A percentile compares a stretch with the other conserved stretches of the same genome.
phyloP scores from a whole-genome alignment of 2,888 invertebrate species.

The Argyresthia albistria region DNA sequence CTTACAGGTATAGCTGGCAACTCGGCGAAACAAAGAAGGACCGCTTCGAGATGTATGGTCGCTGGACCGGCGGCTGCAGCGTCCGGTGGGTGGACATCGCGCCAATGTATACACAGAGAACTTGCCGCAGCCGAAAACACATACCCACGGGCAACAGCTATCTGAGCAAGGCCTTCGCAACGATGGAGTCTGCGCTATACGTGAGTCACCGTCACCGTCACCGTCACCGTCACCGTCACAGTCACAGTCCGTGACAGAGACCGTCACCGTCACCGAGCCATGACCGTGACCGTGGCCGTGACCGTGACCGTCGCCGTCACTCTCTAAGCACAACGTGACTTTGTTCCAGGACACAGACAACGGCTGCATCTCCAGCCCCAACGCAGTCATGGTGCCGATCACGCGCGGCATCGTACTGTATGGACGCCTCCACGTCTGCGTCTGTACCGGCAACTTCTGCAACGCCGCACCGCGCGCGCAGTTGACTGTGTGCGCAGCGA shows the following conservation, averaged over 20 bases:
- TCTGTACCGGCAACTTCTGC: conserved; percentile 43
- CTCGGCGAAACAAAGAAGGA: too few relatives aligned
- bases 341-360: too few relatives aligned
- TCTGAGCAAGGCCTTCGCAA: too few relatives aligned
- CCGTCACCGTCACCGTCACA: too few relatives aligned
- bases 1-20: too few relatives aligned
- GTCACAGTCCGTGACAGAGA: too few relatives aligned
- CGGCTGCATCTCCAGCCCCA: conserved; percentile 45
- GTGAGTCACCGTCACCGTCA: too few relatives aligned
- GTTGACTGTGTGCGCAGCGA: conserved; percentile 6
- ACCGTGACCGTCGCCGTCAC: too few relatives aligned
- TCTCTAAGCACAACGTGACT: too few relatives aligned
- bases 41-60: conserved; percentile 40
- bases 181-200: too few relatives aligned
- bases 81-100: conserved; percentile 47
- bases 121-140: conserved; percentile 31
- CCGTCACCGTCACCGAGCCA: too few relatives aligned
- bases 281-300: too few relatives aligned
- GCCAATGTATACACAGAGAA: conserved; percentile 45
- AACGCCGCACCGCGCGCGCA: conserved; percentile 17
- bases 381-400: conserved; percentile 44
- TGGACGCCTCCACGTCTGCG: conserved; percentile 52
- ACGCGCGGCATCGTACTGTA: conserved; percentile 46
- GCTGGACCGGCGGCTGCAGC: conserved; percentile 49
- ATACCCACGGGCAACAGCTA: conserved; percentile 27